Conservation (phyloP, 1,140 invertebrate genomes). For the Ylistrum balloti region DNA sequence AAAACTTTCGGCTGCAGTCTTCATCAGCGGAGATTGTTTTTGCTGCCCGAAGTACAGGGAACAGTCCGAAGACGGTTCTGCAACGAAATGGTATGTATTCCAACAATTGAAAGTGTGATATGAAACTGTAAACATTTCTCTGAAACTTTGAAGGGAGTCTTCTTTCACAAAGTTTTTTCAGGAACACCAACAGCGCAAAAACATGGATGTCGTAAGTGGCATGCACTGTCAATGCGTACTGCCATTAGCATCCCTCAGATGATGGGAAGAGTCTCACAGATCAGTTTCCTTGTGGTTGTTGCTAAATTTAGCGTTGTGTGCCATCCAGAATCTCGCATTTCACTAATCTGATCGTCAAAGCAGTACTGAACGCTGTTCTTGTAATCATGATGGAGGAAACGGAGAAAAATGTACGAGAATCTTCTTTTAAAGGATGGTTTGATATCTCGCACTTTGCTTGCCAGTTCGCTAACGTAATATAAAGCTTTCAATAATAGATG, state of each 20-base stretch:
- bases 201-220: slow-evolving; percentile 24
- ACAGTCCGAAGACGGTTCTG: slow-evolving; percentile 5
- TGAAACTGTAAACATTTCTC: neutral
- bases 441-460: neutral
- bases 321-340: slow-evolving; percentile 37
- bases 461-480: neutral
- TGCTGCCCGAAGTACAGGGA: slow-evolving; percentile 22
- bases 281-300: slow-evolving; percentile 38
- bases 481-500: neutral
- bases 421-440: neutral
- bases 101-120: neutral
- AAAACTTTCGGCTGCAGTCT: slow-evolving; percentile 32
- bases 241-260: slow-evolving; percentile 12
- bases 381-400: neutral
- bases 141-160: slow-evolving; percentile 20
- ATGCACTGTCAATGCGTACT: slow-evolving; percentile 21
- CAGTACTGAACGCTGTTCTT: slow-evolving; percentile 25
- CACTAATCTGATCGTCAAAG: slow-evolving; percentile 38
- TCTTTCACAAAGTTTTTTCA: slow-evolving; percentile 28
- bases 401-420: neutral
- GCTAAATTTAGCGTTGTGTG: slow-evolving; percentile 38
- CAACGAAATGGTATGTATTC: slow-evolving; percentile 12
- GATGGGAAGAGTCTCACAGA: slow-evolving; percentile 32
- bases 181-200: neutral
- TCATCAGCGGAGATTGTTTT: slow-evolving; percentile 25